Conservation (phyloP, 2,888 invertebrate species). For the Cepaea hortensis region DNA sequence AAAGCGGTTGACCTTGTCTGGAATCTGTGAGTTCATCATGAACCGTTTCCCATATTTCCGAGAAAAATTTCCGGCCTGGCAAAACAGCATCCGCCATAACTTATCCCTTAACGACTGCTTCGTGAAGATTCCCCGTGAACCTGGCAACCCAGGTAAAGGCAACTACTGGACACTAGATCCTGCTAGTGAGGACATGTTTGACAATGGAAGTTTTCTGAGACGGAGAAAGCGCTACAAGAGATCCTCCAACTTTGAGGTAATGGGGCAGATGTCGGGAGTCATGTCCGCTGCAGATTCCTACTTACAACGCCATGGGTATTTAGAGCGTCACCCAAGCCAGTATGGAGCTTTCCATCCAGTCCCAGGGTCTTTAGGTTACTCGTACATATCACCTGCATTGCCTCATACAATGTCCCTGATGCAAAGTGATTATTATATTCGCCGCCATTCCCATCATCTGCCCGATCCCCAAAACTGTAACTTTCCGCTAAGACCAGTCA, state of each 20-base stretch:
- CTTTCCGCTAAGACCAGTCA: conserved; percentile 25
- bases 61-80: conserved; percentile 99
- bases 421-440: conserved; percentile 80
- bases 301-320: conserved; percentile 61
- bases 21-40: conserved; percentile 98
- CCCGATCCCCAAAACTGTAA: conserved; percentile 39
- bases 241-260: conserved; percentile 56
- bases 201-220: conserved; percentile 96
- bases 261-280: conserved; percentile 65
- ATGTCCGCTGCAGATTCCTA: conserved; percentile 68
- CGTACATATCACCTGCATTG: conserved; percentile 76
- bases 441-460: conserved; percentile 64
- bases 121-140: conserved; percentile 97
- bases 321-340: conserved; percentile 22
- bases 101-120: conserved; percentile 98
- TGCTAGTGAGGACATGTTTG: conserved; percentile 98
- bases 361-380: conserved; percentile 64
- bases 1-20: conserved; percentile 96
- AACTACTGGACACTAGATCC: conserved; percentile 98
- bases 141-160: conserved; percentile 89
- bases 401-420: conserved; percentile 79
- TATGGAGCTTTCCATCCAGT: conserved; percentile 53
- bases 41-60: conserved; percentile 97
- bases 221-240: conserved; percentile 95
- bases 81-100: conserved; percentile 96